Evolutionary conservation across 2,888 invertebrate genomes (phyloP), one percentile per base, ranked within the genome.

Genomic region (Pterostichus niger): DNA sequence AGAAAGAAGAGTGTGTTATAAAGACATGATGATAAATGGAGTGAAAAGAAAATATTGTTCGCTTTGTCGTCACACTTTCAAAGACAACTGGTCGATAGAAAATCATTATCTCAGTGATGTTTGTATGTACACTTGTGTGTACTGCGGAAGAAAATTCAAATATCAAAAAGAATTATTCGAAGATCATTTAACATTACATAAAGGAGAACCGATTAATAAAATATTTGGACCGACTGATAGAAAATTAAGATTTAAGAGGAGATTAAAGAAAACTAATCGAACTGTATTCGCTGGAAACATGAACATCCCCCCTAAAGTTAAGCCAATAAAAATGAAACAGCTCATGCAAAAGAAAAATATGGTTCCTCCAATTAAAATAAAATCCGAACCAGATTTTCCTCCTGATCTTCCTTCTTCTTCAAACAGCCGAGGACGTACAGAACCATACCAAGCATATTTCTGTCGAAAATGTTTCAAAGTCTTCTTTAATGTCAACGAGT

Each of bases 41-140:
- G 87, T 88, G 5, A 86, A 86, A 68, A 84, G 87, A 68, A 88
- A 89, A 84, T 90, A 90, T 84, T 90, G 90, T 80, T 87, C 89
- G 3, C 83, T 90, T 17, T 90, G 90, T 85, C 86, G 90, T 10
- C 90, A 89, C 84, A 89, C 88, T 6, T 90, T 90, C 83, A 90
- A 90, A 85, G 90, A 90, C 84, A 90, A 90, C 82, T 90, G 90
- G 90, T 89, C 90, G 0, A 90, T 90, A 13, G 90, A 90, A 84
- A 87, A 88, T 10, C 90, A 90, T 83, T 90, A 90, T 84, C 88
- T 90, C 84, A 89, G 89, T 3, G 86, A 86, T 31, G 88, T 89
- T 11, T 90, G 90, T 83, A 87, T 88, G 85, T 90, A 89, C 83
- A 89, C 90, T 4, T 90, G 90, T 83, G 87, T 89, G 52, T 88